phyloP scores from a whole-genome alignment of 1,140 invertebrate genomes.

The Drosophila arawakana region DNA sequence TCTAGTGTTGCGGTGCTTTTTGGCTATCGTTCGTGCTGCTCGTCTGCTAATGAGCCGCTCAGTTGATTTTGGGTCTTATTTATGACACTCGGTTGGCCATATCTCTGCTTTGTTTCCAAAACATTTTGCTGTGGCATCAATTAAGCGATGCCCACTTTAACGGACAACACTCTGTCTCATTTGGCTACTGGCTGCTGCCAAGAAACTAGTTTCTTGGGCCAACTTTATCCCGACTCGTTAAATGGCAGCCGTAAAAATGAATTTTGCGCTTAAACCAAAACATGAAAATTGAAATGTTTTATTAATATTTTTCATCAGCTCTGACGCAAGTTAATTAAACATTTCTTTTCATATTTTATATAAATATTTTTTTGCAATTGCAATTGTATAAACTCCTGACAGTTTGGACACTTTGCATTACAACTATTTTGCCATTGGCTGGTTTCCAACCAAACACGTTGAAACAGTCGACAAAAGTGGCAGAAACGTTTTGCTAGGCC shows the following conservation, averaged over 20 bases:
- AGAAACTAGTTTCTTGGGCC: constrained; percentile 56
- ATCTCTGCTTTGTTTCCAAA: constrained; percentile 75
- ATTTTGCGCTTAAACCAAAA: constrained; percentile 39
- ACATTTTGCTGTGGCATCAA: constrained; percentile 72
- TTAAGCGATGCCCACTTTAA: constrained; percentile 49
- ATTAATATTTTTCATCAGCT: constrained; percentile 78
- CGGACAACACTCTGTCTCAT: background rate
- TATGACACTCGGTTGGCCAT: constrained; percentile 58
- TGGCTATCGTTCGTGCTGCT: constrained; percentile 1
- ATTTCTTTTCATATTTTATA: constrained; percentile 26
- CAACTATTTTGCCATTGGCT: constrained; percentile 47
- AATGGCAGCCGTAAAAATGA: constrained; percentile 38
- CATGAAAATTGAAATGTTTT: constrained; percentile 79
- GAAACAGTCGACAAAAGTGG: constrained; percentile 46
- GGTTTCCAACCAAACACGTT: background rate
- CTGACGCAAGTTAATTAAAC: constrained; percentile 75
- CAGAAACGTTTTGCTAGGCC: background rate
- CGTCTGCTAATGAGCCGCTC: constrained; percentile 63
- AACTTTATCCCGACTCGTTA: constrained; percentile 31
- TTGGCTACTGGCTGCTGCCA: constrained; percentile 2
- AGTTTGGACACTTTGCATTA: constrained; percentile 55
- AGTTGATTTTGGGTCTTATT: constrained; percentile 60
- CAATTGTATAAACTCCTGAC: constrained; percentile 49
- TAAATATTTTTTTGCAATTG: constrained; percentile 38
- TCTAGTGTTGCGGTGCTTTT: constrained; percentile 24